phyloP scores from a whole-genome alignment of 2,888 invertebrate genomes.

The Acrobasis consociella region DNA sequence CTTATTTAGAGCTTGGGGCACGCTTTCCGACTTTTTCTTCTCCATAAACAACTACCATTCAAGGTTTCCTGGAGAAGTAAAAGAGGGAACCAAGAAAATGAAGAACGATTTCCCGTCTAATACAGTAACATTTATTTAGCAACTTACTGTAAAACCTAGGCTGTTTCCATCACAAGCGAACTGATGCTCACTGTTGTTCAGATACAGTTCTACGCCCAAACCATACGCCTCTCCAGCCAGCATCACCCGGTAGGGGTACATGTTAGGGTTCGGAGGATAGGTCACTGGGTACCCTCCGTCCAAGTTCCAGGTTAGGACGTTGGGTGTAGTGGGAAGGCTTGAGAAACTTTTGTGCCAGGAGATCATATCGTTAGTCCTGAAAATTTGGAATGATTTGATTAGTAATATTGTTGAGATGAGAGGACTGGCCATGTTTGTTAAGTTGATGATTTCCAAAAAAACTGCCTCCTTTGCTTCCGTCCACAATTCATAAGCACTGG shows the following conservation, averaged over 20 bases:
- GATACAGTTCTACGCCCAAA: conserved; percentile 65
- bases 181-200: conserved; percentile 72
- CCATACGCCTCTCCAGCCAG: conserved; percentile 71
- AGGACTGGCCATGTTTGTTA: no score
- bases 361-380: conserved; percentile 64
- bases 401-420: background rate
- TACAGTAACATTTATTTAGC: no score
- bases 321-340: conserved; percentile 37
- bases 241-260: conserved; percentile 63
- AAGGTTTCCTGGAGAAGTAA: no score
- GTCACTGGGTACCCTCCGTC: conserved; percentile 68
- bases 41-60: background rate
- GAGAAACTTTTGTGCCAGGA: conserved; percentile 63
- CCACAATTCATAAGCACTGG: no score
- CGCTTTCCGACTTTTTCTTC: no score
- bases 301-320: conserved; percentile 58
- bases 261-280: conserved; percentile 57
- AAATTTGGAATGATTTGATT: background rate
- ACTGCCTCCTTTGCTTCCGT: no score
- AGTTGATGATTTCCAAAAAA: no score
- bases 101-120: no score
- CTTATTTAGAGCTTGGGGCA: no score
- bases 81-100: no score
- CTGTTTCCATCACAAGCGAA: conserved; percentile 70
- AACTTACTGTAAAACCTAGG: conserved; percentile 70